Percentiles rank a stretch among this genome's conserved stretches.
These are phyloP conservation scores for Tachina lurida DNA, from an alignment of 2,888 invertebrate species.

Conservation along the genomic window DNA sequence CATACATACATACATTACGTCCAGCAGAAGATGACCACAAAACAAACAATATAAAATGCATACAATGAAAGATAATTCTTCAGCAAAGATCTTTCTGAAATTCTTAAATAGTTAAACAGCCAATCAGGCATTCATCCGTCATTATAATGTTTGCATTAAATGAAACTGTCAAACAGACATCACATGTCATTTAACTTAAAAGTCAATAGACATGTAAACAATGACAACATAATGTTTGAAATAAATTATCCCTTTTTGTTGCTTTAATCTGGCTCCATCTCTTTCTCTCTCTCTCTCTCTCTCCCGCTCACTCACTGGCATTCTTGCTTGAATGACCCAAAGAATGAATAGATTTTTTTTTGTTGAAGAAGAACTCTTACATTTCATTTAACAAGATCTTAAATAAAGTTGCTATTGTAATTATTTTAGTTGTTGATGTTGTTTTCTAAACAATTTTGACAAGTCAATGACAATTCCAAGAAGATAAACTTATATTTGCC, in stretches of 20 bases:
- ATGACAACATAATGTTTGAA: conserved; percentile 61
- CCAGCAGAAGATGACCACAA: background rate
- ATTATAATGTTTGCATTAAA: conserved; percentile 42
- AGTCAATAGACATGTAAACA: conserved; percentile 59
- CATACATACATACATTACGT: too few relatives aligned
- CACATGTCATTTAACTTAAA: conserved; percentile 52
- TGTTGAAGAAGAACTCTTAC: conserved; percentile 2
- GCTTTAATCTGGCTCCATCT: background rate
- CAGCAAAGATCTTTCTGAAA: conserved; percentile 4
- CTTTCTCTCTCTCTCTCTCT: background rate
- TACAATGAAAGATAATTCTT: background rate
- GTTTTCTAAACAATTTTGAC: conserved; percentile 65
- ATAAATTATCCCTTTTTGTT: conserved; percentile 59
- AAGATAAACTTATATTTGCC: conserved; percentile 33
- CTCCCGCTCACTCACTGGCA: background rate
- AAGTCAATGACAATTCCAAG: conserved; percentile 69
- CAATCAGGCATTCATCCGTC: conserved; percentile 24
- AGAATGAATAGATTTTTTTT: conserved; percentile 17
- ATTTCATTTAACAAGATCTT: conserved; percentile 16
- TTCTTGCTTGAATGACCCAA: background rate
- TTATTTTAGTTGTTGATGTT: conserved; percentile 40
- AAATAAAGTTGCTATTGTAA: conserved; percentile 9
- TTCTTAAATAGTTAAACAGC: conserved; percentile 18
- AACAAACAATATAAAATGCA: conserved; percentile 12
- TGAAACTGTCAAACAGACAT: conserved; percentile 59